Evolutionary conservation across 2,113 vertebrate species (phyloP), one percentile per base, ranked within the genome.

Genomic region (Edolisoma coerulescens): DNA sequence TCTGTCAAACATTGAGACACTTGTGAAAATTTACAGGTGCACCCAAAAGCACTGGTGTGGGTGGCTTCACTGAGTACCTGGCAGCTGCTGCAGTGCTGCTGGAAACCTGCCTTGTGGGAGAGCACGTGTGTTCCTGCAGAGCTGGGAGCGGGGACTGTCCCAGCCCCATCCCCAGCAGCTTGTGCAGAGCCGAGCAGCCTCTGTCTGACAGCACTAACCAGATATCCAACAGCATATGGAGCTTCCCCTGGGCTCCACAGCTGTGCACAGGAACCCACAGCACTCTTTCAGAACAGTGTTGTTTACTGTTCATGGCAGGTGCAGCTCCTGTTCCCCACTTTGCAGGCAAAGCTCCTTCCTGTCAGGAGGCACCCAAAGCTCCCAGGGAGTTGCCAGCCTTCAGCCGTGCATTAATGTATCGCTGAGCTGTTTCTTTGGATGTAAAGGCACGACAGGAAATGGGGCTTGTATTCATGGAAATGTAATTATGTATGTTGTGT

Each of bases 401-500:
- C 79, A 87, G 68, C 30, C 60, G 13, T 50, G 52, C 71, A 21
- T 63, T 84, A 57, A n/a, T 71, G 37, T 41, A 33, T 28, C 5
- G 26, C 67, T 37, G 82, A 93, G 91, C 71, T 84, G 64, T 67
- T 94, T 60, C 14, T 89, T 30, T 70, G 79, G 76, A 30, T 86
- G 86, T 39, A 92, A 84, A 93, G 85, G 76, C 69, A 68, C 0
- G 1, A 33, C 88, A 92, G 96, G 95, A 96, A 93, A 37, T 30
- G 37, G 75, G 78, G 75, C 24, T 93, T 92, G 88, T 81, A 41
- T 86, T 90, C 49, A 60, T 81, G 92, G 93, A 90, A 94, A 90
- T 78, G 83, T 92, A 94, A 95, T 94, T 91, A 92, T 44, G 63
- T 85, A 41, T 85, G 83, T 97, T 96, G 71, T 94, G 90, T 94